phyloP scores from a whole-genome alignment of 2,888 invertebrate species.

The Chaetogeoica ovagalla region DNA sequence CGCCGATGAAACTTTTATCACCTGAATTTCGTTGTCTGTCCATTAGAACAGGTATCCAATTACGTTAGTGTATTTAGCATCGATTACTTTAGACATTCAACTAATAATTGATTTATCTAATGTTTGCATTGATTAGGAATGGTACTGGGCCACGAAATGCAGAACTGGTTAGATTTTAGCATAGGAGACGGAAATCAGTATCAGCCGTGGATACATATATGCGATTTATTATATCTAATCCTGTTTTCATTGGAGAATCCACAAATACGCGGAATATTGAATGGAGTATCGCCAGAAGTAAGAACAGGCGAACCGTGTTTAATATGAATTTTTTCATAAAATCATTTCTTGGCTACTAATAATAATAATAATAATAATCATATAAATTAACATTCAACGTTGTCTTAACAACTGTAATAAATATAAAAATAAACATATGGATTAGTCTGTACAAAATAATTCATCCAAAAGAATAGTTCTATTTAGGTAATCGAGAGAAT shows the following conservation, averaged over 20 bases:
- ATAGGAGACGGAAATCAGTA: conserved; percentile 80
- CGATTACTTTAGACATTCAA: too few relatives aligned
- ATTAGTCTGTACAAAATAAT: too few relatives aligned
- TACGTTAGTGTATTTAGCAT: not conserved
- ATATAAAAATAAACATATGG: too few relatives aligned
- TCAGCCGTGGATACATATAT: conserved; percentile 93
- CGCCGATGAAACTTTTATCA: not conserved
- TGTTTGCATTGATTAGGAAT: conserved; percentile 65
- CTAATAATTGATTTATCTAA: too few relatives aligned
- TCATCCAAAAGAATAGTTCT: too few relatives aligned
- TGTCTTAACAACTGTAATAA: too few relatives aligned
- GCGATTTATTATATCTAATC: conserved; percentile 74
- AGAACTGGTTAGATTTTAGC: conserved; percentile 75
- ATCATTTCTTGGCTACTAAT: too few relatives aligned
- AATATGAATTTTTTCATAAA: too few relatives aligned
- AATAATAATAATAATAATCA: not conserved
- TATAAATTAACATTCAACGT: conserved; percentile 23
- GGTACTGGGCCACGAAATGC: conserved; percentile 80
- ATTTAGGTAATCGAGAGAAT: too few relatives aligned
- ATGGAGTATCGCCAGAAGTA: conserved; percentile 88
- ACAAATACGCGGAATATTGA: conserved; percentile 72
- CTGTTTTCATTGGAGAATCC: conserved; percentile 74
- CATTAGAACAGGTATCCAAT: conserved; percentile 17
- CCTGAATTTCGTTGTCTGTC: not conserved
- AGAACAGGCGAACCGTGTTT: conserved; percentile 49